Base-by-base conservation (phyloP, 2,113 vertebrate species). In the Nothobranchius furzeri region DNA sequence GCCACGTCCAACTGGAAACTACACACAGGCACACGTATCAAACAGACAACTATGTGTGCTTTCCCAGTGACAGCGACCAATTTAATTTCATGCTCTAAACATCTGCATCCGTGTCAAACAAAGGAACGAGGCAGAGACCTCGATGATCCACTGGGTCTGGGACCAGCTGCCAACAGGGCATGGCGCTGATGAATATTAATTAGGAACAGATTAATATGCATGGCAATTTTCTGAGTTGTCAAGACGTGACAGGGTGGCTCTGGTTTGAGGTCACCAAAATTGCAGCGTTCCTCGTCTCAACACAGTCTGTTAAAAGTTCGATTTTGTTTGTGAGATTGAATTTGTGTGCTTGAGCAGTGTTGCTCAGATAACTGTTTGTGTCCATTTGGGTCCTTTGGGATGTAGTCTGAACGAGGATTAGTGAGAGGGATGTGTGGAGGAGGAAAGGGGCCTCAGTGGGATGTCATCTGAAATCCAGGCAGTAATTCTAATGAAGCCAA, bases 31-130 rank as follows among this genome's bases (percentile, higher is more conserved):
- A 46, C n/a, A 51, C 59, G 65, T 46, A 54, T 46, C 52, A 24
- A 71, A 78, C 17, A 65, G 68, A 76, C 79, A 60, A 47, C 60
- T 48, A 37, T 42, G 59, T 65, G 61, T 64, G 74, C 80, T 64
- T 78, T 75, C 67, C 73, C 66, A 55, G 68, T 80, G 81, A 87
- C 73, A 46, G 85, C 81, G 87, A 89, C 85, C 87, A 85, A 90
- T 89, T 86, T 87, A 88, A 90, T 90, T 90, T 90, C 89, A 89
- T 87, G 88, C 88, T 90, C 85, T 85, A 88, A 90, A 90, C 89
- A 91, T 90, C 87, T 88, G 86, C 86, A 90, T 87, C 85, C 12
- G 64, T 89, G 88, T 91, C 88, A 88, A 74, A 88, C 87, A 87
- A 86, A 84, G 81, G 70, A 85, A 66, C 69, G 64, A 75, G 64